These are phyloP conservation scores for Pelecanoides urinatrix DNA, from an alignment of 2,113 vertebrate genomes.

Conservation along the genomic window DNA sequence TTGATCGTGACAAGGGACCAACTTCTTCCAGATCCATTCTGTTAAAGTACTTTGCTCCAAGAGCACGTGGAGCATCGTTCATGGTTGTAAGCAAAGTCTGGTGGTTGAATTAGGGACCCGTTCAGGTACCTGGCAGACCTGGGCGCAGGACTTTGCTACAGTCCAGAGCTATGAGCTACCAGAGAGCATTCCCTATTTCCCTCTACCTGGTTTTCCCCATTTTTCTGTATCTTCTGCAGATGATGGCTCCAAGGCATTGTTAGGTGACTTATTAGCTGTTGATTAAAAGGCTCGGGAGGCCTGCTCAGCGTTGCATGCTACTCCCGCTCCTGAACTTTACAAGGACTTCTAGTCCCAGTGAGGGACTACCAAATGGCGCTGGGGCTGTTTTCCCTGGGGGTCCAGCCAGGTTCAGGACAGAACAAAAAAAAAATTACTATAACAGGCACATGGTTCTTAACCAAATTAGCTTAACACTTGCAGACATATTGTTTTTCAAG, in stretches of 20 bases:
- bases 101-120: fast-evolving
- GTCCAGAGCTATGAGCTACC: background rate
- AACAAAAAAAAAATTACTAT: background rate
- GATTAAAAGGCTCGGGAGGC: background rate
- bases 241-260: background rate
- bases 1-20: background rate
- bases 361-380: background rate
- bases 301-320: background rate
- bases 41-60: background rate
- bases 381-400: background rate
- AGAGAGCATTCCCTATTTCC: background rate
- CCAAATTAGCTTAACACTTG: background rate
- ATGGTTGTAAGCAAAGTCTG: fast-evolving
- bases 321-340: background rate
- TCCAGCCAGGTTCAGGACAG: background rate
- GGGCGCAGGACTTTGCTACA: background rate
- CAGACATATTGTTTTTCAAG: background rate
- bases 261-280: background rate
- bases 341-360: background rate
- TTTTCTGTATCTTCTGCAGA: background rate
- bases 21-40: background rate
- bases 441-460: background rate
- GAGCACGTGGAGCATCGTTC: background rate
- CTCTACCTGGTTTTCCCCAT: background rate
- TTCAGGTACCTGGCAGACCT: background rate